Evolutionary conservation across 2,113 vertebrate genomes (phyloP).

Genomic region (Microcebus ravelobensis): DNA sequence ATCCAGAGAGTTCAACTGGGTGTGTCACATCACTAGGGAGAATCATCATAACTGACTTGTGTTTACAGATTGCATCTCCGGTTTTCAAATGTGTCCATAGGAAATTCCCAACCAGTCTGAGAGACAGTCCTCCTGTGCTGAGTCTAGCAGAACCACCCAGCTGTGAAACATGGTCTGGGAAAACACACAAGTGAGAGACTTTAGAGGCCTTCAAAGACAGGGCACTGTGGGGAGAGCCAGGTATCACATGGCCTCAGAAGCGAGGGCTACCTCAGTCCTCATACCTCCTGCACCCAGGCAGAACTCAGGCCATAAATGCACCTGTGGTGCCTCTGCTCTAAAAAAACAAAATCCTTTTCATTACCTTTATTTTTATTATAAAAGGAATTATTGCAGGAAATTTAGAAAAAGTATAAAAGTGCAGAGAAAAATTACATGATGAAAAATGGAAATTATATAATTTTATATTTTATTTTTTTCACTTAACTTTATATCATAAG

Average conservation of each 20-base stretch:
- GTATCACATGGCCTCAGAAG: background rate
- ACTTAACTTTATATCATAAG: background rate
- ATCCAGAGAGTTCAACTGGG: background rate
- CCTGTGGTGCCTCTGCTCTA: background rate
- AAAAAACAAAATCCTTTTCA: background rate
- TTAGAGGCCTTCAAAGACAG: background rate
- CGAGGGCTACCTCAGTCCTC: too few relatives aligned
- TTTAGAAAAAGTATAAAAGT: background rate
- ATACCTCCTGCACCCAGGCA: background rate
- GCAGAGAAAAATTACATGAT: background rate
- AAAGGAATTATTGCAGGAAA: background rate
- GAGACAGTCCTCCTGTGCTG: background rate
- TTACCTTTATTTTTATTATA: background rate
- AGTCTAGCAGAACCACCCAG: background rate
- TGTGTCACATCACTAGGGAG: background rate
- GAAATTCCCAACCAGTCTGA: background rate
- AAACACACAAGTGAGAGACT: too few relatives aligned
- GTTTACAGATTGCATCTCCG: background rate
- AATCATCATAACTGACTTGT: background rate
- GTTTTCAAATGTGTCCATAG: background rate
- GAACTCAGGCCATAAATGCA: background rate
- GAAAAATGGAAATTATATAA: background rate
- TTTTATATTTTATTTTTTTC: background rate
- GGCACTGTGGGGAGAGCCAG: background rate
- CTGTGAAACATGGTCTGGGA: background rate